A percentile compares a stretch with the other conserved stretches of the same genome.
These are phyloP conservation scores for Cyanocitta stelleri DNA, from an alignment of 2,113 vertebrate species.

Conservation along the genomic window DNA sequence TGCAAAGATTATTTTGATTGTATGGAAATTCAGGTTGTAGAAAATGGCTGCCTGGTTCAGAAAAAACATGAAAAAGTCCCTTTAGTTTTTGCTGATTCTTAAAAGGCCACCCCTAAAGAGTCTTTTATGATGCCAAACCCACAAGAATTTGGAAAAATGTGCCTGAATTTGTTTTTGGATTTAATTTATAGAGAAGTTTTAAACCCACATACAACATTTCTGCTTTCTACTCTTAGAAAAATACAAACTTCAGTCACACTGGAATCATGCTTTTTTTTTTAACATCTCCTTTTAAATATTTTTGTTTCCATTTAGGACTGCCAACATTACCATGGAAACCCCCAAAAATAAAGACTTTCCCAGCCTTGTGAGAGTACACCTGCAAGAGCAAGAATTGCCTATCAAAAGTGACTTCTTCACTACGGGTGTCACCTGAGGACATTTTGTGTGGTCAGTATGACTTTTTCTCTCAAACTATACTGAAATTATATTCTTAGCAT, in stretches of 20 bases:
- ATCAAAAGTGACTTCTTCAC: not conserved
- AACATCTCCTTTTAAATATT: constrained; percentile 45
- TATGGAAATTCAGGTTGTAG: not conserved
- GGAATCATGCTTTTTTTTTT: not conserved
- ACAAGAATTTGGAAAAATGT: not conserved
- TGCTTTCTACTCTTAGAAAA: not conserved
- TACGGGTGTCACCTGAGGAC: constrained; percentile 24
- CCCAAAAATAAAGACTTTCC: constrained; percentile 40
- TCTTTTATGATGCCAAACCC: not conserved
- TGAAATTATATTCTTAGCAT: not conserved
- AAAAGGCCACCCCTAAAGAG: not conserved
- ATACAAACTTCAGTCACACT: constrained; percentile 4
- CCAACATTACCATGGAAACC: constrained; percentile 59
- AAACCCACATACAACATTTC: not conserved
- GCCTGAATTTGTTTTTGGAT: not conserved
- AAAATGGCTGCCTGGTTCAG: not conserved
- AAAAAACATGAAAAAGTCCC: not conserved
- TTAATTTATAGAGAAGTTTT: not conserved
- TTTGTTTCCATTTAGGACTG: constrained; percentile 56
- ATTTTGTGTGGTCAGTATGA: not conserved
- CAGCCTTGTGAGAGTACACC: constrained; percentile 50
- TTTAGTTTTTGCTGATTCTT: not conserved
- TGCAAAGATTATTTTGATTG: not conserved
- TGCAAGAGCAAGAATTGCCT: constrained; percentile 32
- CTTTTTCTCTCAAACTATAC: not conserved